These are phyloP conservation scores for Manduca sexta DNA, from an alignment of 1,140 invertebrate genomes.

Conservation along the genomic window DNA sequence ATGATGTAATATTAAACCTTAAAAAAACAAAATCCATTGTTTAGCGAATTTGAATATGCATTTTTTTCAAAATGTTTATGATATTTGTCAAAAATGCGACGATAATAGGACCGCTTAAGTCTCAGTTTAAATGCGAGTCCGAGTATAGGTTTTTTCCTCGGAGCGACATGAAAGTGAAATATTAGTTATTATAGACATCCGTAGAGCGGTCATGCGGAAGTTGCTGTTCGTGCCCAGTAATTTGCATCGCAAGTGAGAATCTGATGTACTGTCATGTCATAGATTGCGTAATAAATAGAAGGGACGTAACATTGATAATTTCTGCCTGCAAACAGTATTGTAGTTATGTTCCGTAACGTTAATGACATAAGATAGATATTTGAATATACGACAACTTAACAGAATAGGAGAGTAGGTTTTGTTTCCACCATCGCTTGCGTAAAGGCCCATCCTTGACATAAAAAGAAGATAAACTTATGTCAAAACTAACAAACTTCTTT, in stretches of 20 bases:
- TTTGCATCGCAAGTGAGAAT: conserved; percentile 3
- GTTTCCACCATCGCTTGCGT: too few species aligned
- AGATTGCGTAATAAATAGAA: conserved; percentile 1
- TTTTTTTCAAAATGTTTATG: background rate
- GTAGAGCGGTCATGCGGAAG: conserved; percentile 8
- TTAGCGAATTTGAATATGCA: background rate
- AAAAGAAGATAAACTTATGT: too few species aligned
- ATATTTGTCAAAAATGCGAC: background rate
- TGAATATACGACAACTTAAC: too few species aligned
- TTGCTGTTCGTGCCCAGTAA: conserved; percentile 2
- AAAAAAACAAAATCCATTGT: background rate
- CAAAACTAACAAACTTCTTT: too few species aligned
- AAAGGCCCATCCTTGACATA: too few species aligned
- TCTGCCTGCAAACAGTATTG: too few species aligned
- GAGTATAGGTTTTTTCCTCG: conserved; percentile 1
- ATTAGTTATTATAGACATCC: conserved; percentile 17
- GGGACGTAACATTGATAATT: too few species aligned
- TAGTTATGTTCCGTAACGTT: too few species aligned
- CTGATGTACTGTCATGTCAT: background rate
- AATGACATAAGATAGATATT: too few species aligned
- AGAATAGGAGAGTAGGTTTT: too few species aligned
- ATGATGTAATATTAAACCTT: background rate
- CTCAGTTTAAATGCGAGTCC: too few species aligned
- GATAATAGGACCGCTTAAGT: background rate
- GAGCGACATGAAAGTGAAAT: conserved; percentile 28